These are phyloP conservation scores for Pollenia amentaria DNA, from an alignment of 2,888 invertebrate species.

Conservation along the genomic window DNA sequence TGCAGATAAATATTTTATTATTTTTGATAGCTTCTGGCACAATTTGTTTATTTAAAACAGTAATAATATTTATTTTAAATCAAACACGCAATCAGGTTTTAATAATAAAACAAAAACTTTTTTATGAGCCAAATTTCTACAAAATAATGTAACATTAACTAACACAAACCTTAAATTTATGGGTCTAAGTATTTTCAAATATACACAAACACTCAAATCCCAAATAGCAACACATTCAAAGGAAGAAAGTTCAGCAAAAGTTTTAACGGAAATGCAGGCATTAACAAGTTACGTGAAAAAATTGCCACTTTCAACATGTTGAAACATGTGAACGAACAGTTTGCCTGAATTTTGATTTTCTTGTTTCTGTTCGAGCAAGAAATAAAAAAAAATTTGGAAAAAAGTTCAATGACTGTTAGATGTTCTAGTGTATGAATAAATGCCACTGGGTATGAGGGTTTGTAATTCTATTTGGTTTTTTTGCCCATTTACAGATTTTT, in stretches of 20 bases:
- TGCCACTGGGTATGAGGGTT: not conserved
- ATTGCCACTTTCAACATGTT: slow-evolving; percentile 59
- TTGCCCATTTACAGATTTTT: not conserved
- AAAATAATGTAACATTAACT: slow-evolving; percentile 55
- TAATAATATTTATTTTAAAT: not conserved
- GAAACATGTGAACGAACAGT: slow-evolving; percentile 36
- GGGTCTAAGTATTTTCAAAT: not conserved
- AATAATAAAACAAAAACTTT: slow-evolving; percentile 36
- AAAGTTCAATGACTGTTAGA: slow-evolving; percentile 61
- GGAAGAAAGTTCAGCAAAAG: slow-evolving; percentile 29
- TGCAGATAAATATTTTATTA: too few relatives aligned
- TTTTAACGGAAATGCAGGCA: slow-evolving; percentile 72
- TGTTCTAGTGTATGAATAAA: slow-evolving; percentile 10
- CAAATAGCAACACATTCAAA: not conserved
- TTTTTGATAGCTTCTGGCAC: not conserved
- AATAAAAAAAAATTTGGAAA: not conserved
- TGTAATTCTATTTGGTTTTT: slow-evolving; percentile 1
- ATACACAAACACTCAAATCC: slow-evolving; percentile 17
- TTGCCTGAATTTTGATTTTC: slow-evolving; percentile 12
- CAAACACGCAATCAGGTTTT: slow-evolving; percentile 48
- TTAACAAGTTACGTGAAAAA: slow-evolving; percentile 58
- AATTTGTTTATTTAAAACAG: not conserved
- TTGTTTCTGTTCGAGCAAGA: not conserved
- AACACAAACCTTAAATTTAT: slow-evolving; percentile 55
- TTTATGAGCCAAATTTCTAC: slow-evolving; percentile 54